Percentiles rank a stretch among this genome's conserved stretches.
phyloP scores from a whole-genome alignment of 2,797 vertebrate species.

The Graptemys geographica region DNA sequence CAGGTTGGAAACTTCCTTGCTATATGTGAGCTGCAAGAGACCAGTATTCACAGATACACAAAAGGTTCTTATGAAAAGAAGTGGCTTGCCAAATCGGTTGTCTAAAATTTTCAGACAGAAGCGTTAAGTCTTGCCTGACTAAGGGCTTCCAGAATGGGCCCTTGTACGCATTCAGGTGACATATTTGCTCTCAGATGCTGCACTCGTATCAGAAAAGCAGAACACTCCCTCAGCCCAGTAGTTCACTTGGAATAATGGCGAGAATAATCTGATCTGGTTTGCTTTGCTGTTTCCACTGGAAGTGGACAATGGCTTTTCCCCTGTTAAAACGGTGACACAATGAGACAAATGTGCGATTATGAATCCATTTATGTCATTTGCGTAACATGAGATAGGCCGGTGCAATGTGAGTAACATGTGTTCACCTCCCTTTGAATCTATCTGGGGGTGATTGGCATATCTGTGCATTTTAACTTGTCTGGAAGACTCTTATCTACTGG shows the following conservation, averaged over 20 bases:
- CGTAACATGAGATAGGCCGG: conserved; percentile 63
- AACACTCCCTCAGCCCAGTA: conserved; percentile 69
- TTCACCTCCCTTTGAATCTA: conserved; percentile 60
- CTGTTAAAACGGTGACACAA: conserved; percentile 75
- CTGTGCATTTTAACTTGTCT: conserved; percentile 67
- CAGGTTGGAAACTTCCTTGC: neutral
- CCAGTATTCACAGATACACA: neutral
- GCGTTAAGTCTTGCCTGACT: conserved; percentile 58
- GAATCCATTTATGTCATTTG: conserved; percentile 74
- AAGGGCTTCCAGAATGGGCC: conserved; percentile 21
- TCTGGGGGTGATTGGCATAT: conserved; percentile 67
- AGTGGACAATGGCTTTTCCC: conserved; percentile 76
- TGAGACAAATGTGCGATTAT: conserved; percentile 80
- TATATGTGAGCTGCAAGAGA: neutral
- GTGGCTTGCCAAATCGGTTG: neutral
- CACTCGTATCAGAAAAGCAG: conserved; percentile 52
- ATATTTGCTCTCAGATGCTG: conserved; percentile 55
- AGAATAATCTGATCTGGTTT: conserved; percentile 76
- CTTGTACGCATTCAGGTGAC: conserved; percentile 59
- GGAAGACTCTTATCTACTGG: conserved; percentile 67
- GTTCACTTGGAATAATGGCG: conserved; percentile 63
- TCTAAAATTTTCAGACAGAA: conserved; percentile 68
- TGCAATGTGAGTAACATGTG: conserved; percentile 56
- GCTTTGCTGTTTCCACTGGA: conserved; percentile 71
- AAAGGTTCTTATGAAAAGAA: conserved; percentile 24